These are phyloP conservation scores for Saccopteryx bilineata DNA, from an alignment of 2,113 vertebrate species.

Conservation along the genomic window DNA sequence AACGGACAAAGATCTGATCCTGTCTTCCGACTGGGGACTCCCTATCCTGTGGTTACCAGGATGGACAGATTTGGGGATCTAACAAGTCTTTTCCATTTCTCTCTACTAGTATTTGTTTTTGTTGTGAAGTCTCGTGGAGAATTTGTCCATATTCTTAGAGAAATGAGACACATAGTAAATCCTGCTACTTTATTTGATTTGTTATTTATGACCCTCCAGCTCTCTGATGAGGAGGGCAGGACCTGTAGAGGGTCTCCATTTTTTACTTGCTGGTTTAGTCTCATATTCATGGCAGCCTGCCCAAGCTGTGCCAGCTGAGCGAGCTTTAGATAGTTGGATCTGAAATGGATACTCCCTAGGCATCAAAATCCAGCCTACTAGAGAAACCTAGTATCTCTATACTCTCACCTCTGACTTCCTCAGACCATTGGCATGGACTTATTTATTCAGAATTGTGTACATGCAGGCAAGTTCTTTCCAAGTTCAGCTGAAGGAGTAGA, in stretches of 20 bases:
- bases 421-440: not conserved
- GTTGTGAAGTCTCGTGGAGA: not conserved
- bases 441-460: not conserved
- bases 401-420: constrained; percentile 35
- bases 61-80: constrained; percentile 30
- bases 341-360: constrained; percentile 64
- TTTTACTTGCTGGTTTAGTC: constrained; percentile 50
- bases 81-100: constrained; percentile 68
- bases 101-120: constrained; percentile 28
- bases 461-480: not conserved
- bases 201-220: not conserved
- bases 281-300: constrained; percentile 63
- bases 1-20: constrained; percentile 64
- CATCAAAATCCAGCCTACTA: constrained; percentile 36
- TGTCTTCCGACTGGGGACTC: constrained; percentile 57
- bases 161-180: constrained; percentile 23
- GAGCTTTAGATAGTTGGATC: constrained; percentile 47
- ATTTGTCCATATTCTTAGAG: constrained; percentile 41
- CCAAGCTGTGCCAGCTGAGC: constrained; percentile 39
- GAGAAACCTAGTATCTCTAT: not conserved
- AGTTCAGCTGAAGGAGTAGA: constrained; percentile 22
- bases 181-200: constrained; percentile 29
- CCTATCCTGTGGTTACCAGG: not conserved
- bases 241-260: not conserved
- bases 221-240: not conserved